A percentile compares a stretch with the other conserved stretches of the same genome.
These are phyloP conservation scores for Catonia carolina DNA, from an alignment of 2,888 invertebrate genomes.

Conservation along the genomic window DNA sequence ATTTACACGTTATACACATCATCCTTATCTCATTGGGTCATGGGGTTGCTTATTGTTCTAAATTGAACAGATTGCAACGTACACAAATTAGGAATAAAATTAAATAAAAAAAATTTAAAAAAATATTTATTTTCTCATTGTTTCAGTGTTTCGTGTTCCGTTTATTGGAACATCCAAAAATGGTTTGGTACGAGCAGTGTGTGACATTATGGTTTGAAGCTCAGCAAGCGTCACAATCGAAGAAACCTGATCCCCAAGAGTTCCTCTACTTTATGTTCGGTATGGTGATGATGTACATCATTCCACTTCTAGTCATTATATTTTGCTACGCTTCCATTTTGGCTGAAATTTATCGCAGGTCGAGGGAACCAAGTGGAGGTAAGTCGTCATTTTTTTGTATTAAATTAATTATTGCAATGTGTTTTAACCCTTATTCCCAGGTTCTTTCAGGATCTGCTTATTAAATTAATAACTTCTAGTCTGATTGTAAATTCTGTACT, in stretches of 20 bases:
- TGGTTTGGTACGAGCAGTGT: constrained; percentile 83
- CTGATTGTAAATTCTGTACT: no score
- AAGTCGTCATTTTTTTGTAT: constrained; percentile 33
- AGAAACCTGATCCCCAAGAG: constrained; percentile 50
- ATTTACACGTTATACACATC: no score
- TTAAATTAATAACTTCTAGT: no score
- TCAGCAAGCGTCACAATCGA: constrained; percentile 42
- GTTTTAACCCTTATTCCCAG: no score
- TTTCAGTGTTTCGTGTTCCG: constrained; percentile 76
- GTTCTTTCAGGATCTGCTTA: no score
- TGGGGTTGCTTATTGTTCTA: no score
- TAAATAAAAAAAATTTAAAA: no score
- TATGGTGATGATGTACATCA: constrained; percentile 79
- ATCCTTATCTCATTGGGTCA: no score
- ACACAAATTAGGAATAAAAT: no score
- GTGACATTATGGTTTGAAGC: constrained; percentile 78
- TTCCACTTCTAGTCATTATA: constrained; percentile 77
- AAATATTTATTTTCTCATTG: no score
- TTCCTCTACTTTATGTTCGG: constrained; percentile 74
- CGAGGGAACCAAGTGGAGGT: constrained; percentile 55
- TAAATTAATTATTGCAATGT: constrained; percentile 39
- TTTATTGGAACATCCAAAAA: constrained; percentile 73
- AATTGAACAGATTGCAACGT: no score
- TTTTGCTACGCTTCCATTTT: constrained; percentile 86
- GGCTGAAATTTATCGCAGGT: constrained; percentile 70